Conservation (phyloP, 2,113 vertebrate species). For the Prunella himalayana region DNA sequence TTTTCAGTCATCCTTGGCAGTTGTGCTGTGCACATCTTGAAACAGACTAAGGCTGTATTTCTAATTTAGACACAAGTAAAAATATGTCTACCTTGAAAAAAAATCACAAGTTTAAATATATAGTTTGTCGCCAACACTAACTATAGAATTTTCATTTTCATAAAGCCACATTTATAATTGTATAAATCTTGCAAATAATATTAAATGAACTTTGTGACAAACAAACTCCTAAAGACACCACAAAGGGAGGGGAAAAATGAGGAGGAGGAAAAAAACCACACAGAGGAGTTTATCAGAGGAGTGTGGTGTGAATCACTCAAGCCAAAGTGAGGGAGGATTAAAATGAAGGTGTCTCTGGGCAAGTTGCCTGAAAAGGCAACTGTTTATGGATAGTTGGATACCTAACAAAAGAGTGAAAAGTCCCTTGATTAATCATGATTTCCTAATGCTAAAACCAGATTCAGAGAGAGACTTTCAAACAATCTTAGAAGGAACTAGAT, state of each 20-base stretch:
- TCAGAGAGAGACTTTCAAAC: background rate
- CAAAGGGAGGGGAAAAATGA: background rate
- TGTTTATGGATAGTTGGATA: background rate
- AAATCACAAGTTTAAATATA: background rate
- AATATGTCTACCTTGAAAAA: background rate
- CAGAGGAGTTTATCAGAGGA: background rate
- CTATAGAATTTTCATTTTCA: background rate
- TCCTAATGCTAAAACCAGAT: background rate
- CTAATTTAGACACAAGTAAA: background rate
- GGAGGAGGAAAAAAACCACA: rapidly evolving
- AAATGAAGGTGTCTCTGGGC: background rate
- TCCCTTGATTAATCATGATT: background rate
- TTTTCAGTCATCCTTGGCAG: background rate
- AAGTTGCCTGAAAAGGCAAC: background rate
- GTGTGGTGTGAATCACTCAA: background rate
- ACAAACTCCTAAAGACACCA: background rate
- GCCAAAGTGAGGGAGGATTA: background rate
- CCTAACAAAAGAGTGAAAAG: background rate
- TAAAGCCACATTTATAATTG: background rate
- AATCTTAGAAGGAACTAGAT: background rate
- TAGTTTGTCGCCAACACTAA: background rate
- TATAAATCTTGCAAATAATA: background rate
- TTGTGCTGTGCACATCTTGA: background rate
- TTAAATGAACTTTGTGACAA: background rate
- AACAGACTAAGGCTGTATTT: background rate